phyloP scores from a whole-genome alignment of 2,888 invertebrate species.

The Notodonta ziczac region DNA sequence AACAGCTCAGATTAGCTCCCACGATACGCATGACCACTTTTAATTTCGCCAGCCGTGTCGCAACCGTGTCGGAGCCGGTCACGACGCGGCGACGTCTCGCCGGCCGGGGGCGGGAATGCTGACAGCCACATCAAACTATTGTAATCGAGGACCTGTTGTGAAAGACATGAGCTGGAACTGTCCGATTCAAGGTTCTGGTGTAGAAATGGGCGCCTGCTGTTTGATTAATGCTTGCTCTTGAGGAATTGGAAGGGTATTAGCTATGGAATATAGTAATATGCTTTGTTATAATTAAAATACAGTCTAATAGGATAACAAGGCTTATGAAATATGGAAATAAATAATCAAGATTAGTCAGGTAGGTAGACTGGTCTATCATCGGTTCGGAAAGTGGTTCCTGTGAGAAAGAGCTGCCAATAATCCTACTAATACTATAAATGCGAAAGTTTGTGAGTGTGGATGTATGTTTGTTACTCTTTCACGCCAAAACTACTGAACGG shows the following conservation, averaged over 20 bases:
- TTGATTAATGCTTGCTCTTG: not conserved
- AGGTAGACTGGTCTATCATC: too few species aligned
- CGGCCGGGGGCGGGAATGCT: conserved; percentile 12
- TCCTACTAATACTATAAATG: too few species aligned
- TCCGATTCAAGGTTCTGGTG: not conserved
- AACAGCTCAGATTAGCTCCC: conserved; percentile 30
- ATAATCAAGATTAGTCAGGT: too few species aligned
- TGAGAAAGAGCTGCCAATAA: too few species aligned
- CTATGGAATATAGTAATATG: too few species aligned
- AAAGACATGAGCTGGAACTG: conserved; percentile 5
- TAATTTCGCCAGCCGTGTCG: conserved; percentile 32
- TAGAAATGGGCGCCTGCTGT: not conserved
- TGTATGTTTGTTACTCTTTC: too few species aligned
- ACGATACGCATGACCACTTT: conserved; percentile 35
- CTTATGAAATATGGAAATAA: too few species aligned
- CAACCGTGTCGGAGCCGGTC: conserved; percentile 26
- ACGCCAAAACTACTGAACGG: too few species aligned
- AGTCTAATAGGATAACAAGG: too few species aligned
- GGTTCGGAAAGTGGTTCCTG: too few species aligned
- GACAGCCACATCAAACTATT: conserved; percentile 12
- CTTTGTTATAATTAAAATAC: too few species aligned
- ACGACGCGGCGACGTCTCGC: conserved; percentile 23
- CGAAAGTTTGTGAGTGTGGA: too few species aligned
- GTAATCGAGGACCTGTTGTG: conserved; percentile 18
- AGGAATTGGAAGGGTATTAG: not conserved